phyloP scores from a whole-genome alignment of 1,140 invertebrate species.

The Semibalanus balanoides region DNA sequence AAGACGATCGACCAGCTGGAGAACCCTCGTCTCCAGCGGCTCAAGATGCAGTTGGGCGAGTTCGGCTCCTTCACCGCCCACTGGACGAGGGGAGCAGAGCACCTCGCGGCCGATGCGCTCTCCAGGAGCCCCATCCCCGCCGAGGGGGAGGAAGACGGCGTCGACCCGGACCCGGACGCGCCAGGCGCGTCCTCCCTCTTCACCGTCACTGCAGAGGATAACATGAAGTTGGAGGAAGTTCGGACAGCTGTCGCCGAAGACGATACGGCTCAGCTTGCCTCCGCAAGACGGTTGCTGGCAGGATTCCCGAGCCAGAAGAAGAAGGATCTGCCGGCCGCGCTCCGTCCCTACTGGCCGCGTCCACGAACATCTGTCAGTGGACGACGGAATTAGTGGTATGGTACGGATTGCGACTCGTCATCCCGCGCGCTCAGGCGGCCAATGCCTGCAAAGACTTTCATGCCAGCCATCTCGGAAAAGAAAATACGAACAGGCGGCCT shows the following conservation, averaged over 20 bases:
- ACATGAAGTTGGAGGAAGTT: conserved; percentile 8
- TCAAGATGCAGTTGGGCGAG: conserved; percentile 12
- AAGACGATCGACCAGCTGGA: conserved; percentile 7
- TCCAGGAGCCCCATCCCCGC: conserved; percentile 11
- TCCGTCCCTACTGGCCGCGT: conserved; percentile 3
- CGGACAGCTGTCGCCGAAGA: background rate
- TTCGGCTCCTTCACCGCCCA: conserved; percentile 9
- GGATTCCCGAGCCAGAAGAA: conserved; percentile 6
- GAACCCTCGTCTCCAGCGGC: conserved; percentile 15
- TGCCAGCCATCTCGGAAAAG: conserved; percentile 1
- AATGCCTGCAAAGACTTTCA: conserved; percentile 3
- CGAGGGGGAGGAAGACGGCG: conserved; percentile 8
- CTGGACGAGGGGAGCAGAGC: conserved; percentile 12
- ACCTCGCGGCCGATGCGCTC: conserved; percentile 11
- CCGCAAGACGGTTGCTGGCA: background rate
- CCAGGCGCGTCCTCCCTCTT: background rate
- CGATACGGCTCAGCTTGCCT: background rate
- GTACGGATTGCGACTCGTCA: conserved; percentile 8
- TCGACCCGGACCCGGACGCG: background rate
- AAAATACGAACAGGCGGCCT: conserved; percentile 5
- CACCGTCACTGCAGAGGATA: background rate
- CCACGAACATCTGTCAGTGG: conserved; percentile 6
- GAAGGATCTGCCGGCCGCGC: background rate
- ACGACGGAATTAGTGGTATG: conserved; percentile 9
- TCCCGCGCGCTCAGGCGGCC: background rate